A percentile compares a stretch with the other conserved stretches of the same genome.
Conservation (phyloP, 2,888 invertebrate genomes). For the Zaprionus bogoriensis region DNA sequence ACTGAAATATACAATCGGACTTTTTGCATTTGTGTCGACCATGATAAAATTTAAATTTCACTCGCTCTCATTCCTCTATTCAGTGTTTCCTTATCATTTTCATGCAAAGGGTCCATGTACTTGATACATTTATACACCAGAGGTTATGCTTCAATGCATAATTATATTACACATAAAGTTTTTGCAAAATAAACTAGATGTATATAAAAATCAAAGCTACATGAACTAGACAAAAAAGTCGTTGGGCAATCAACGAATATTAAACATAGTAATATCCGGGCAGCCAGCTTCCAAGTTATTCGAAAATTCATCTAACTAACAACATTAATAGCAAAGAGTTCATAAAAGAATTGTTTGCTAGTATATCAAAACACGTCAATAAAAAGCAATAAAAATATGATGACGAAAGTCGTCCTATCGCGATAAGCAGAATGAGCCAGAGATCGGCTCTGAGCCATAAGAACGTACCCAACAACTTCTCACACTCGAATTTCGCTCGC, state of each 20-base stretch:
- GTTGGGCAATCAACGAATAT: conserved; percentile 18
- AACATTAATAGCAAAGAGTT: conserved; percentile 33
- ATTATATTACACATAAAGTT: conserved; percentile 53
- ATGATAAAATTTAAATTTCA: neutral
- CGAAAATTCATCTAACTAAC: conserved; percentile 29
- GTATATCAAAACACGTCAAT: conserved; percentile 59
- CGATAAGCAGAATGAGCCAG: conserved; percentile 38
- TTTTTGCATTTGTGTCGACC: too few species aligned
- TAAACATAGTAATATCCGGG: neutral
- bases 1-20: neutral
- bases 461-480: neutral
- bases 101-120: too few species aligned
- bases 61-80: too few species aligned
- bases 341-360: conserved; percentile 60
- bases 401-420: conserved; percentile 44
- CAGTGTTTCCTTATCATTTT: too few species aligned
- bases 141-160: conserved; percentile 41
- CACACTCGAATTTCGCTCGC: conserved; percentile 7
- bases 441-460: conserved; percentile 26
- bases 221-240: neutral
- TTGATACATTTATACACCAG: conserved; percentile 18
- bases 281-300: neutral
- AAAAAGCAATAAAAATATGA: conserved; percentile 71
- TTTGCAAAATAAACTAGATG: conserved; percentile 51
- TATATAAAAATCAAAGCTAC: neutral